Evolutionary conservation across 2,797 vertebrate genomes (phyloP).

Genomic region (Selene dorsalis): DNA sequence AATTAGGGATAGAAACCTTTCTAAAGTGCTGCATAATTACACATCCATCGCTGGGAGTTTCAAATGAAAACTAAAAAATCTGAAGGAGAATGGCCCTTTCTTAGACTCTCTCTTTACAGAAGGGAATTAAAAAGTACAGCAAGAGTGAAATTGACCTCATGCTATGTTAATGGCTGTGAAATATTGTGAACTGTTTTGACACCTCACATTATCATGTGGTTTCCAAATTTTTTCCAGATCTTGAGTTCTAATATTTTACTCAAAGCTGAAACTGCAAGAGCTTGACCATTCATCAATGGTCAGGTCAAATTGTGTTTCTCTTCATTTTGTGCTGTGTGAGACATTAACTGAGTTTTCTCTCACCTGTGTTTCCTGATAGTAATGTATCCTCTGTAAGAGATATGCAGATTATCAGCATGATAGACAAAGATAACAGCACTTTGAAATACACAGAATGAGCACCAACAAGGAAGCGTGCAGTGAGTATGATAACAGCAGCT

Average conservation of each 20-base stretch:
- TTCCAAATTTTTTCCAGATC: background rate
- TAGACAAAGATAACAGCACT: background rate
- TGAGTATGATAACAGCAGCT: background rate
- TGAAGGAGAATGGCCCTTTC: background rate
- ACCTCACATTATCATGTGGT: background rate
- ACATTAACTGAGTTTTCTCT: background rate
- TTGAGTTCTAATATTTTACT: no score
- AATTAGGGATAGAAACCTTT: background rate
- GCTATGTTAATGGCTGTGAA: background rate
- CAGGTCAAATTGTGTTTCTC: background rate
- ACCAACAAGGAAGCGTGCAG: background rate
- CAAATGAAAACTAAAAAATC: constrained; percentile 22
- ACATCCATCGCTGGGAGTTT: constrained; percentile 9
- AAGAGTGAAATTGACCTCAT: background rate
- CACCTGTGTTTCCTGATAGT: background rate
- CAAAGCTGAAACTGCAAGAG: no score
- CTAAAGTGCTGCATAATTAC: constrained; percentile 20
- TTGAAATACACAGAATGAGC: background rate
- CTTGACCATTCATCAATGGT: background rate
- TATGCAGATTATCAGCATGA: constrained; percentile 9
- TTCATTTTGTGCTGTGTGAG: background rate
- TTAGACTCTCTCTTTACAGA: background rate
- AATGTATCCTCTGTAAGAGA: background rate
- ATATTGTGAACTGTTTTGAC: background rate
- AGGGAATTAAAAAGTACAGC: constrained; percentile 19